Evolutionary conservation across 1,140 invertebrate species (phyloP), one percentile per base, ranked within the genome.

Genomic region (Andrena cerasifolii): DNA sequence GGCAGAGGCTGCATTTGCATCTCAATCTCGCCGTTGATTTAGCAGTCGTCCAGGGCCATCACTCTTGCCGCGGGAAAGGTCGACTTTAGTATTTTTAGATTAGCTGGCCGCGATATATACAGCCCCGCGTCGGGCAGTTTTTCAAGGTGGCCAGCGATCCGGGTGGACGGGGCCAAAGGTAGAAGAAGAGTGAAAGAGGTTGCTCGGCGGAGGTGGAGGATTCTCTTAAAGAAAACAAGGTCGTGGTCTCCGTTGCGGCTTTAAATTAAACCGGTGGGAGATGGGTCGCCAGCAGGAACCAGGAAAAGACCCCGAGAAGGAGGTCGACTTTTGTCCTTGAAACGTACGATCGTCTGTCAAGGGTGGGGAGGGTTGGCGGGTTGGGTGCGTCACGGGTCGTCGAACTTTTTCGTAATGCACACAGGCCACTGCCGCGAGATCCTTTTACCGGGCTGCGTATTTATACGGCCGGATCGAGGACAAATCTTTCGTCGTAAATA

Each of bases 21-120:
- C 87, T 90, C 90, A 90, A 91, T 91, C 89, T 89, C 83, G 66
- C 62, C 83, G 79, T 85, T 89, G 89, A 90, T 90, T 90, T 89
- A 90, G 78, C 85, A 87, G 84, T 88, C 86, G 77, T 87, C 70
- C 84, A 43, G 62, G 80, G 72, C 80, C 83, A 87, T 82, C 75
- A 78, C 74, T 77, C 83, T 85, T 86, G 82, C 79, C 75, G 71
- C 86, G 78, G 82, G 83, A 85, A 80, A 87, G 83, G 78, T 86
- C 78, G 81, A 74, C 86, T 87, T 86, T 78, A 78, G 83, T 88
- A 86, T 88, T 86, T 87, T 88, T 86, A 88, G 84, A 87, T 88
- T 86, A 87, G 83, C 78, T 56, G 45, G 79, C 77, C 70, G 82
- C 83, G 84, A 86, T 85, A 85, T 85, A 85, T 80, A 84, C 71